Evolutionary conservation across 2,113 vertebrate species (phyloP).

Genomic region (Abramis brama): DNA sequence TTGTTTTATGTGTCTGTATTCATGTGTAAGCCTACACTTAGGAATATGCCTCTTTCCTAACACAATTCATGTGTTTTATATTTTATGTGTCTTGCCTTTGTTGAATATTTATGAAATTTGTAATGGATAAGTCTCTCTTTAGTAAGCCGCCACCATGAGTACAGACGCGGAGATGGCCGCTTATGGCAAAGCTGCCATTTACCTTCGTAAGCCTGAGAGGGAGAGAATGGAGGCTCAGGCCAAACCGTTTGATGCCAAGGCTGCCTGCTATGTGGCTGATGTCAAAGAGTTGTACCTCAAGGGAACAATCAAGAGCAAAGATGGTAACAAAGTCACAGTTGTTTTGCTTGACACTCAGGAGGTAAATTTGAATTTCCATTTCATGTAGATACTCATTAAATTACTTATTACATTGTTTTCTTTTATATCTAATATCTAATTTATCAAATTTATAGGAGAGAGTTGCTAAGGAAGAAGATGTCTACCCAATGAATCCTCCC

Average conservation of each 20-base stretch:
- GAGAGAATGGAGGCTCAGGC: constrained; percentile 16
- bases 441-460: too few relatives aligned
- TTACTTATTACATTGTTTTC: not conserved
- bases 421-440: too few relatives aligned
- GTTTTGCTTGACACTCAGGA: constrained; percentile 56
- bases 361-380: not conserved
- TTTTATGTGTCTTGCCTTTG: too few relatives aligned
- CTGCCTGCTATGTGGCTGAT: constrained; percentile 78
- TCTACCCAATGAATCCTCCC: constrained; percentile 76
- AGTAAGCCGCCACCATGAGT: constrained; percentile 51
- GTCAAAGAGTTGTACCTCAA: constrained; percentile 71
- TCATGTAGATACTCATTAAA: not conserved
- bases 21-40: too few relatives aligned
- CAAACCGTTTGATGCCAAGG: constrained; percentile 76
- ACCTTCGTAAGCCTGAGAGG: constrained; percentile 11
- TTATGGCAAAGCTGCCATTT: constrained; percentile 69
- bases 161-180: not conserved
- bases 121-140: too few relatives aligned
- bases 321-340: constrained; percentile 75
- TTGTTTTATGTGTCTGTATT: too few relatives aligned
- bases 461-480: constrained; percentile 71
- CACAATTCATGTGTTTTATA: too few relatives aligned
- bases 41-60: too few relatives aligned
- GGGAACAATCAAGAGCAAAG: constrained; percentile 75
- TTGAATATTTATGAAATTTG: too few relatives aligned